A percentile compares a stretch with the other conserved stretches of the same genome.
These are phyloP conservation scores for Eupithecia inturbata DNA, from an alignment of 2,888 invertebrate genomes.

Conservation along the genomic window DNA sequence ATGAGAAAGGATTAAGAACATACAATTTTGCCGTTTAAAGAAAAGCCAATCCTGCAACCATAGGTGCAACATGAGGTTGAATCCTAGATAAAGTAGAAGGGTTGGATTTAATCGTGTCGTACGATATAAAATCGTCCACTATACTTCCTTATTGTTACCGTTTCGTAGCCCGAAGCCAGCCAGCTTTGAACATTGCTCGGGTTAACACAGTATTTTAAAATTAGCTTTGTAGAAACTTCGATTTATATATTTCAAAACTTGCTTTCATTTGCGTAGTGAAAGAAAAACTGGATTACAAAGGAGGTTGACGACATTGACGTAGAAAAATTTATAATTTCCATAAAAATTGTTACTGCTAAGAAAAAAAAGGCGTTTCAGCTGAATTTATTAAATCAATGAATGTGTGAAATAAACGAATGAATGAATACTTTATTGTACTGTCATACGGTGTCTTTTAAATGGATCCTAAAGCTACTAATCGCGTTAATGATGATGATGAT, in stretches of 20 bases:
- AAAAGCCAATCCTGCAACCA: too few relatives aligned
- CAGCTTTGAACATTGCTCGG: neutral
- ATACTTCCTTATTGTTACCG: constrained; percentile 1
- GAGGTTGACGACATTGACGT: neutral
- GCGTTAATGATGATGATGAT: neutral
- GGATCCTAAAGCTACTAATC: neutral
- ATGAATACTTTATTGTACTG: neutral
- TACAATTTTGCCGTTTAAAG: too few relatives aligned
- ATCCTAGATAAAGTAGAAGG: too few relatives aligned
- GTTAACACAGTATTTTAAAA: constrained; percentile 1
- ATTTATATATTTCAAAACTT: neutral
- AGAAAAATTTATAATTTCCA: too few relatives aligned
- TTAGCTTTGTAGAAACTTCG: neutral
- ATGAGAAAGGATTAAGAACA: too few relatives aligned
- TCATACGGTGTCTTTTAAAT: neutral
- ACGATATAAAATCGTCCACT: neutral
- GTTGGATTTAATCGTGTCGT: constrained; percentile 3
- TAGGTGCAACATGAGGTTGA: too few relatives aligned
- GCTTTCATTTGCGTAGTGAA: neutral
- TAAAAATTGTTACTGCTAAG: neutral
- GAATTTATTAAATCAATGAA: neutral
- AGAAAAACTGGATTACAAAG: neutral
- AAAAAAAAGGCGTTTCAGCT: neutral
- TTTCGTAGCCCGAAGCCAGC: neutral
- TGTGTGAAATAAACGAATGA: neutral